Evolutionary conservation across 1,140 invertebrate genomes (phyloP).

Genomic region (Cyrtorhinus lividipennis): DNA sequence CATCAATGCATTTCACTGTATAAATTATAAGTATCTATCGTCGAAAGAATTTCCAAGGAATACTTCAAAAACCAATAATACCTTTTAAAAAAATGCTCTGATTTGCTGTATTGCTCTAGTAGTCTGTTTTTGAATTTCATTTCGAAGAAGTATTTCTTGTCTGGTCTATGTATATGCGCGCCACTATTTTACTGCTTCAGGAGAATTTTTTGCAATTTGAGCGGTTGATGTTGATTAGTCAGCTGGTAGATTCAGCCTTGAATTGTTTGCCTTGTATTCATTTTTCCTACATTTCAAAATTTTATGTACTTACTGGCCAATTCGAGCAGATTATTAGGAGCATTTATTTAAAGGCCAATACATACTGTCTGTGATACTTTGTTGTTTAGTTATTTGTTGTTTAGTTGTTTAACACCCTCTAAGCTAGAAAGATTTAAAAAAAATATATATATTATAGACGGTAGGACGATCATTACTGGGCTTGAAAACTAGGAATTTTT

Average conservation of each 20-base stretch:
- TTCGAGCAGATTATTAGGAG: conserved; percentile 1
- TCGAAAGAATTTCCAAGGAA: background rate
- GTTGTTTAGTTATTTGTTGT: conserved; percentile 1
- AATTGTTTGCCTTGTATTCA: background rate
- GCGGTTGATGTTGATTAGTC: background rate
- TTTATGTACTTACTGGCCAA: background rate
- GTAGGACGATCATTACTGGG: background rate
- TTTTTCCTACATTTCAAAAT: background rate
- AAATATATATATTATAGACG: too few species aligned
- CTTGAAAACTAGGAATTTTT: background rate
- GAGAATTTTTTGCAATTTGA: background rate
- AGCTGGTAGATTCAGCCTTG: background rate
- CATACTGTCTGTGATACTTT: conserved; percentile 7
- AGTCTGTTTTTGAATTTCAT: background rate
- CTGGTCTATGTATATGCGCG: background rate
- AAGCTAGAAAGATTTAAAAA: background rate
- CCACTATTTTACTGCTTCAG: too few species aligned
- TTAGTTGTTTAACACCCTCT: background rate
- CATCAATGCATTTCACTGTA: background rate
- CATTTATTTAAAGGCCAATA: conserved; percentile 8
- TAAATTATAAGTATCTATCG: background rate
- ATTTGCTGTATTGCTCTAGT: background rate
- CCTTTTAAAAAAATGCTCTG: background rate
- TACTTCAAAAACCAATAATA: background rate
- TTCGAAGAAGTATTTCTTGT: background rate